Base-by-base conservation (phyloP, 2,113 vertebrate species). In the Gadus chalcogrammus region DNA sequence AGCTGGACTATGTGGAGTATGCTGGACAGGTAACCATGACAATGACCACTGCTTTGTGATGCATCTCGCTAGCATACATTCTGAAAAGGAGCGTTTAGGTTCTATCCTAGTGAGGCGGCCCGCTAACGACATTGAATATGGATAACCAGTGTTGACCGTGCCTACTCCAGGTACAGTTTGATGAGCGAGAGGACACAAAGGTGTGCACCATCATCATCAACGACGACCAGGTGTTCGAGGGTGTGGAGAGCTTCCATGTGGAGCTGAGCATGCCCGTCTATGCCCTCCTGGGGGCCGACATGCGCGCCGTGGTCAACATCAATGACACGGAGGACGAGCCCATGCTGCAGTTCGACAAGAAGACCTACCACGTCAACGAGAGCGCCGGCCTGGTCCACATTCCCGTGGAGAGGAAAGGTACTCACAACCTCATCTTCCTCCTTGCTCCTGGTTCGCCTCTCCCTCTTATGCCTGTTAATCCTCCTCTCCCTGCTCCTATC, bases 231-330 rank as follows among this genome's bases (percentile, higher is more conserved):
- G 75, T 97, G 71, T 99, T 98, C 2, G 97, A 99, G 85, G 91
- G 92, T 0, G 3, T 60, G 0, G 97, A 99, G 88, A 94, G 89
- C 70, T 98, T 99, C 72, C 70, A 86, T 0, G 93, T 99, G 86
- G 96, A 98, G 88, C 94, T 99, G 70, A 97, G 95, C 89, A 93
- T 95, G 94, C 96, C 97, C 0, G 97, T 94, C 1, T 99, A 98
- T 0, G 95, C 97, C 2, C 90, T 99, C 63, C 91, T 99, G 78
- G 97, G 97, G 0, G 86, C 82, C 0, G 65, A 93, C 88, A 95
- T 93, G 1, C 90, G 73, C 0, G 92, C 94, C 65, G 81, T 84
- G 0, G 92, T 98, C 79, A 87, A 93, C 84, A 93, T 99, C 86
- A 88, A 81, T 0, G 97, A 99, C 89, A 81, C 91, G 0, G 97